Percentiles rank a stretch among this genome's conserved stretches.
Conservation (phyloP, 2,888 invertebrate genomes). For the Chrysolina haemoptera region DNA sequence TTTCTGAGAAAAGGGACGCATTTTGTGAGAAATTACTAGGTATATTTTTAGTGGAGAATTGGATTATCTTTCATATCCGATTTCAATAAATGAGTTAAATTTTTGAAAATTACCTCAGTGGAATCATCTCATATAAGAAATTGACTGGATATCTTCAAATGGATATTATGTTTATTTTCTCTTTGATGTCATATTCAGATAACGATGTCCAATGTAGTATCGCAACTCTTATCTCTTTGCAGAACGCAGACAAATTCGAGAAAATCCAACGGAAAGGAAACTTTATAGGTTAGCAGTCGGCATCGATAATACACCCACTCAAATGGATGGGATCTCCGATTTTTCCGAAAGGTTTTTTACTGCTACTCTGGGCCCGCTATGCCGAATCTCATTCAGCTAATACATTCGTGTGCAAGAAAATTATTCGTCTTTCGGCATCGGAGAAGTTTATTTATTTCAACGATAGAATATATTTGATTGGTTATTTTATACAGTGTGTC, state of each 20-base stretch:
- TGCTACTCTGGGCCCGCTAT: constrained; percentile 15
- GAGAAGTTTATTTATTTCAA: background rate
- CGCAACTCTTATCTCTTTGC: constrained; percentile 35
- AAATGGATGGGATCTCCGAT: constrained; percentile 39
- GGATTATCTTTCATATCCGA: no score
- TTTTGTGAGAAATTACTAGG: no score
- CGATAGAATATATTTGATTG: background rate
- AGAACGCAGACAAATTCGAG: constrained; percentile 57
- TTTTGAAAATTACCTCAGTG: no score
- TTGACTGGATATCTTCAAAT: no score
- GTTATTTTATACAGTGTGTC: no score
- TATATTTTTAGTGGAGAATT: no score
- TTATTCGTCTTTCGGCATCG: constrained; percentile 4
- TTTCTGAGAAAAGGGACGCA: no score
- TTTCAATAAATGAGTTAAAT: no score
- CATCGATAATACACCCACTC: constrained; percentile 50
- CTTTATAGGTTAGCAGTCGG: constrained; percentile 54
- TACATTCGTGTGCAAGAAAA: constrained; percentile 2
- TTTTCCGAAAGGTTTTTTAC: constrained; percentile 35
- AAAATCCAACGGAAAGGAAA: constrained; percentile 49
- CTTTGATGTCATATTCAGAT: no score
- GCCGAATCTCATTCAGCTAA: constrained; percentile 4
- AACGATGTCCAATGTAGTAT: background rate
- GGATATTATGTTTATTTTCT: no score
- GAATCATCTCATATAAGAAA: no score